Evolutionary conservation across 37 sponge, comb jelly and placozoan genomes (phyloP).

Genomic region (Halichondria panicea): DNA sequence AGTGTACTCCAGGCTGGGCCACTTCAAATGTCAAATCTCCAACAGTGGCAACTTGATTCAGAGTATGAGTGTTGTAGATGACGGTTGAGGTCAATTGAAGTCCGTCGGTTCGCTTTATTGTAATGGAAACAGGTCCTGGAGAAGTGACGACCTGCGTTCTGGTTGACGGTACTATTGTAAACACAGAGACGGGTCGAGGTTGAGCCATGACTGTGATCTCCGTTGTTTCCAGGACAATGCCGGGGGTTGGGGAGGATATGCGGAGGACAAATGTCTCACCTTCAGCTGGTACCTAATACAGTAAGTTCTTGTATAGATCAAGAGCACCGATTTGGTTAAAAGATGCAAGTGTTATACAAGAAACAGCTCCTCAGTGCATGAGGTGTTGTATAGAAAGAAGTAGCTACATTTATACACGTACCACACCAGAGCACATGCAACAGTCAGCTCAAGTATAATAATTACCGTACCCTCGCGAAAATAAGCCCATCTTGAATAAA

Average conservation of each 20-base stretch:
- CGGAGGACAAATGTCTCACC: conserved; percentile 45
- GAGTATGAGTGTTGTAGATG: conserved; percentile 7
- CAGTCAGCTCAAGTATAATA: too few species aligned
- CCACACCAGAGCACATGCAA: too few species aligned
- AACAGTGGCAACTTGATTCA: conserved; percentile 1
- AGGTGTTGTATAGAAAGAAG: too few species aligned
- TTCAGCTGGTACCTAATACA: conserved; percentile 45
- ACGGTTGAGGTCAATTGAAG: conserved; percentile 20
- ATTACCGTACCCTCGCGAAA: too few species aligned
- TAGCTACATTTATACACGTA: too few species aligned
- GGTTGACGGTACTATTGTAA: conserved; percentile 17
- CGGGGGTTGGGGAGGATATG: conserved; percentile 8
- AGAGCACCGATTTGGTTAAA: too few species aligned
- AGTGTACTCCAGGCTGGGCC: conserved; percentile 48
- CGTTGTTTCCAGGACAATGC: not conserved
- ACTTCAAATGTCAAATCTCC: conserved; percentile 48
- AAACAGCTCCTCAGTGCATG: too few species aligned
- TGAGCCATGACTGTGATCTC: not conserved
- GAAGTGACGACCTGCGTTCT: conserved; percentile 39
- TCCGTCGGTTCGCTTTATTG: conserved; percentile 48
- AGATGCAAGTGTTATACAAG: too few species aligned
- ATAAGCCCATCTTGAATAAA: too few species aligned
- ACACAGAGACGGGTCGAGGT: conserved; percentile 26
- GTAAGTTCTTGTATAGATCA: not conserved
- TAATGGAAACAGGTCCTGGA: not conserved